Percentiles rank a stretch among this genome's conserved stretches.
These are phyloP conservation scores for Heterotilapia buettikoferi DNA, from an alignment of 2,113 vertebrate genomes.

Conservation along the genomic window DNA sequence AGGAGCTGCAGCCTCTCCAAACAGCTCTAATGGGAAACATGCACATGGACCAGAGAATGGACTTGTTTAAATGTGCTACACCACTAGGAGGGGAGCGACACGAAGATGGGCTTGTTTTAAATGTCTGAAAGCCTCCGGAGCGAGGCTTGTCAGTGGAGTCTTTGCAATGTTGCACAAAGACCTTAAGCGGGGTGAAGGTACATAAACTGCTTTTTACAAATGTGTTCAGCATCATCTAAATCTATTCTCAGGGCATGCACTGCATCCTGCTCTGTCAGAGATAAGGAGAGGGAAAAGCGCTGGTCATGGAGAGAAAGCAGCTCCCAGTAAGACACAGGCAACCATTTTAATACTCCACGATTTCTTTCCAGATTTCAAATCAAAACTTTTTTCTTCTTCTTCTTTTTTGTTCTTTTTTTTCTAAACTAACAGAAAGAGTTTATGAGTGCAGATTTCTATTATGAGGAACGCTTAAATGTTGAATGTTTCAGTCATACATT, in stretches of 20 bases:
- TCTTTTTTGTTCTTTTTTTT: accelerated
- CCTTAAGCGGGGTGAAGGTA: not conserved
- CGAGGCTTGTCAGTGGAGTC: not conserved
- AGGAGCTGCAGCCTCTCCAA: slow-evolving; percentile 58
- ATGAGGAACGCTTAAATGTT: not conserved
- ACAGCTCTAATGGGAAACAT: slow-evolving; percentile 62
- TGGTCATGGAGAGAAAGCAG: not conserved
- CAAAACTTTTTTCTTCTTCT: not conserved
- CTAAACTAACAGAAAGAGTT: not conserved
- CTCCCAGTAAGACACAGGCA: not conserved
- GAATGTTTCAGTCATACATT: not conserved
- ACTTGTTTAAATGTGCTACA: slow-evolving; percentile 56
- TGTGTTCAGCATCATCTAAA: not conserved
- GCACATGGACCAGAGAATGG: slow-evolving; percentile 37
- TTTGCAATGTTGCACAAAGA: not conserved
- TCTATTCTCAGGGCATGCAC: not conserved
- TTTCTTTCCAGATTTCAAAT: not conserved
- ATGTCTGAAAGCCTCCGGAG: not conserved
- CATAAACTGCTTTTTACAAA: not conserved
- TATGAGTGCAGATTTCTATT: not conserved
- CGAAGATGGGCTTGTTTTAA: slow-evolving; percentile 35
- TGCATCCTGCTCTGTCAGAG: not conserved
- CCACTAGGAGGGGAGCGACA: not conserved
- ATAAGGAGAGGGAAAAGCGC: not conserved
- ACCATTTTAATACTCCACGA: not conserved